These are phyloP conservation scores for Leptosomus discolor DNA, from an alignment of 2,113 vertebrate genomes.

Conservation along the genomic window DNA sequence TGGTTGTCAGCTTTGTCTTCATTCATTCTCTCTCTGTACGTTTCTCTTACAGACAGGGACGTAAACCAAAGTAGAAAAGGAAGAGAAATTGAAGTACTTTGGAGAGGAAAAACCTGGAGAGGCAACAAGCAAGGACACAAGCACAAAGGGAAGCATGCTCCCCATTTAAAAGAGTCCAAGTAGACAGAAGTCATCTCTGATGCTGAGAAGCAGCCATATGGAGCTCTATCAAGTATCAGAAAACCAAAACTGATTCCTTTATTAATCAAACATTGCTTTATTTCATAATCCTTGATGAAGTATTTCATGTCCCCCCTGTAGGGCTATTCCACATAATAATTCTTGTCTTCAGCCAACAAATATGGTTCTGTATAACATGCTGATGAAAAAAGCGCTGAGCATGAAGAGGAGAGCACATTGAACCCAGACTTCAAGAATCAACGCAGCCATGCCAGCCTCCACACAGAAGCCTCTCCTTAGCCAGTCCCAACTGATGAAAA, in stretches of 20 bases:
- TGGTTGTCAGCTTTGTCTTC: fast-evolving
- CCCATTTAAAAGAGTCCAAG: background rate
- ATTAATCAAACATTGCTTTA: background rate
- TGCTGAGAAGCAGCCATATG: background rate
- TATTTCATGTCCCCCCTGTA: background rate
- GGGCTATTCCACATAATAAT: background rate
- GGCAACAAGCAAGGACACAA: background rate
- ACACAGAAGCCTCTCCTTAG: background rate
- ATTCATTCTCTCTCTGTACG: background rate
- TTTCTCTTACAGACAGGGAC: background rate
- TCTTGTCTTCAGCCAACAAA: background rate
- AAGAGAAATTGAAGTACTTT: background rate
- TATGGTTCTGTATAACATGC: background rate
- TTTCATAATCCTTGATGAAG: background rate
- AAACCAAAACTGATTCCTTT: background rate
- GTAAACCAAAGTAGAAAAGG: background rate
- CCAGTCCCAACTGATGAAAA: background rate
- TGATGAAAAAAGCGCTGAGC: background rate
- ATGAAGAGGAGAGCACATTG: background rate
- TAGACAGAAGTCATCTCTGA: background rate
- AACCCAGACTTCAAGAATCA: background rate
- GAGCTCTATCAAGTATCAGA: background rate
- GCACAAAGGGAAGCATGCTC: background rate
- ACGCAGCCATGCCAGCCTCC: fast-evolving
- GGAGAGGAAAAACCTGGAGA: background rate